Evolutionary conservation across 2,797 vertebrate species (phyloP), one percentile per base, ranked within the genome.

Genomic region (Notoglanidium macrostoma): DNA sequence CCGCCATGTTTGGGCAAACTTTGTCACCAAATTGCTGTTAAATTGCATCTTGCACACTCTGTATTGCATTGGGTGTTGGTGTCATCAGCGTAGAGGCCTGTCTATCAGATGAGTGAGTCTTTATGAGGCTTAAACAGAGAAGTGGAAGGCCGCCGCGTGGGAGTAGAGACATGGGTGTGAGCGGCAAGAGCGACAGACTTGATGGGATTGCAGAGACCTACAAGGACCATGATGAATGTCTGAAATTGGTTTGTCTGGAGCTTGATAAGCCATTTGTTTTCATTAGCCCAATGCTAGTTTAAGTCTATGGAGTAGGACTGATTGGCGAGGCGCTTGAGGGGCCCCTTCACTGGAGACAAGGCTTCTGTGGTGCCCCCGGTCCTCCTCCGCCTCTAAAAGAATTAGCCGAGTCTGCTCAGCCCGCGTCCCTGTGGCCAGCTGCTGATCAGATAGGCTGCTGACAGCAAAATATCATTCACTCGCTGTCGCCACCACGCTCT

Each of bases 241-340:
- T 95, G 94, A 95, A 96, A 96, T 95, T 94, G 95, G 94, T 95
- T 95, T 95, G 95, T 95, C 94, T 95, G 92, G 93, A 92, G 93
- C 93, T 94, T 96, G 94, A 95, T 95, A 95, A 95, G 94, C 94
- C 95, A 96, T 96, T 96, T 96, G 94, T 96, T 96, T 96, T 96
- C 95, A 96, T 96, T 96, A 95, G 93, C 90, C 87, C 91, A 91
- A 88, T 92, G 91, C 92, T 94, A 90, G 93, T 90, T 92, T 94
- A 93, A 90, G 93, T 93, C 93, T 91, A 92, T 81, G 6, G 89
- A 85, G 91, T 90, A 86, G 91, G 88, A 85, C 87, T 91, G 89
- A 91, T 91, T 88, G 88, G 88, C 90, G 83, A 89, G 76, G 83
- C 3, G 87, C 90, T 93, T 90, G 44, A 88, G 86, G 91, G 89